Conservation (phyloP, 1,140 invertebrate species). For the Hylaeus volcanicus region DNA sequence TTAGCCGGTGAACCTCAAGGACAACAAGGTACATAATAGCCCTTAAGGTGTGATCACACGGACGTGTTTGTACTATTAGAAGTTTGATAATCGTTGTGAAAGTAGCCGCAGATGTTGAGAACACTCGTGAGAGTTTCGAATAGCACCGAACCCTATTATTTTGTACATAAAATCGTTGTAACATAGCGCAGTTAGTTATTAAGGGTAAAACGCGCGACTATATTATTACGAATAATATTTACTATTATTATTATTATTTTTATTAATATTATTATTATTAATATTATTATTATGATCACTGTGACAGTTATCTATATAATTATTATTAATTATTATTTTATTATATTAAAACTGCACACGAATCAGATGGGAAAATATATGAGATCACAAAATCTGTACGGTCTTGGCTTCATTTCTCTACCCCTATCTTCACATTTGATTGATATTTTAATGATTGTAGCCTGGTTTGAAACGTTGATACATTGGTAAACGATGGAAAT, state of each 20-base stretch:
- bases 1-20: conserved; percentile 31
- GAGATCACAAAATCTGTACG: conserved; percentile 53
- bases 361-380: conserved; percentile 65
- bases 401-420: not conserved
- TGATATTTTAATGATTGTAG: too few species aligned
- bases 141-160: conserved; percentile 62
- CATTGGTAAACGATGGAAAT: too few species aligned
- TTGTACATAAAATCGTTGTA: conserved; percentile 77
- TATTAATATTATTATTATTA: conserved; percentile 31
- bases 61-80: conserved; percentile 63
- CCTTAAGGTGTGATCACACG: conserved; percentile 66
- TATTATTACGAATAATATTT: conserved; percentile 53
- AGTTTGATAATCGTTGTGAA: conserved; percentile 75
- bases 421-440: too few species aligned
- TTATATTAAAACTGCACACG: conserved; percentile 75
- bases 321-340: conserved; percentile 71
- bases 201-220: conserved; percentile 40
- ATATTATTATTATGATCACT: conserved; percentile 35
- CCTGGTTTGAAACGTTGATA: too few species aligned
- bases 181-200: conserved; percentile 64
- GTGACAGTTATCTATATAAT: conserved; percentile 55
- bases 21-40: conserved; percentile 52
- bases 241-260: conserved; percentile 36
- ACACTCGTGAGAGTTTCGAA: conserved; percentile 6
- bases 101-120: conserved; percentile 60